phyloP scores from a whole-genome alignment of 1,140 invertebrate genomes.

The Hormaphis cornu region DNA sequence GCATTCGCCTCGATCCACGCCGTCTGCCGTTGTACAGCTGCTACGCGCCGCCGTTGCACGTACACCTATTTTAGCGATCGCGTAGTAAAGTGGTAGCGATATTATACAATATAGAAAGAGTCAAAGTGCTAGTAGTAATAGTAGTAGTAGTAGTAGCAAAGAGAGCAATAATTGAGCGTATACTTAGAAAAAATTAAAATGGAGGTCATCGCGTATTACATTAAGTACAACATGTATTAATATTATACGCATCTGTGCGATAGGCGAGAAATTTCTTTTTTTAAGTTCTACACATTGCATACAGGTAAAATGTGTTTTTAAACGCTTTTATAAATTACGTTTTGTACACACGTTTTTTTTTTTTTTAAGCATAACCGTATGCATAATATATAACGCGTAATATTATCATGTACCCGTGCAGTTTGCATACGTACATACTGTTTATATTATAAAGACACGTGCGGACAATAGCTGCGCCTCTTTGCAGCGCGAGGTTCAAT shows the following conservation, averaged over 20 bases:
- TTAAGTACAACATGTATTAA: too few species aligned
- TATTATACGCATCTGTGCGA: not conserved
- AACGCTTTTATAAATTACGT: too few species aligned
- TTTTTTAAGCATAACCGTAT: too few species aligned
- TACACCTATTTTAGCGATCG: not conserved
- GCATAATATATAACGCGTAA: too few species aligned
- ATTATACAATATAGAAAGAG: too few species aligned
- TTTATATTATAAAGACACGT: not conserved
- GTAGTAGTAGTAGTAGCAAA: not conserved
- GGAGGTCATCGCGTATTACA: not conserved
- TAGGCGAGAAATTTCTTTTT: constrained; percentile 14
- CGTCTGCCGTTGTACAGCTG: constrained; percentile 20
- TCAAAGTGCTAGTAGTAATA: not conserved
- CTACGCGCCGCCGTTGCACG: constrained; percentile 3
- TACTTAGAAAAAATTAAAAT: not conserved
- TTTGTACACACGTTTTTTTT: too few species aligned
- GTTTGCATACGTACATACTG: not conserved
- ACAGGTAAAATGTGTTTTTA: too few species aligned
- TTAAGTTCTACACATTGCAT: too few species aligned
- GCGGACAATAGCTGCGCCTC: not conserved
- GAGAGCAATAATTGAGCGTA: not conserved
- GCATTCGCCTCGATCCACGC: constrained; percentile 17
- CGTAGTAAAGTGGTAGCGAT: not conserved
- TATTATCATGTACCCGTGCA: too few species aligned
- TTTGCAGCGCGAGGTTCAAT: constrained; percentile 14